phyloP scores from a whole-genome alignment of 2,113 vertebrate species.

The Coreoperca whiteheadi region DNA sequence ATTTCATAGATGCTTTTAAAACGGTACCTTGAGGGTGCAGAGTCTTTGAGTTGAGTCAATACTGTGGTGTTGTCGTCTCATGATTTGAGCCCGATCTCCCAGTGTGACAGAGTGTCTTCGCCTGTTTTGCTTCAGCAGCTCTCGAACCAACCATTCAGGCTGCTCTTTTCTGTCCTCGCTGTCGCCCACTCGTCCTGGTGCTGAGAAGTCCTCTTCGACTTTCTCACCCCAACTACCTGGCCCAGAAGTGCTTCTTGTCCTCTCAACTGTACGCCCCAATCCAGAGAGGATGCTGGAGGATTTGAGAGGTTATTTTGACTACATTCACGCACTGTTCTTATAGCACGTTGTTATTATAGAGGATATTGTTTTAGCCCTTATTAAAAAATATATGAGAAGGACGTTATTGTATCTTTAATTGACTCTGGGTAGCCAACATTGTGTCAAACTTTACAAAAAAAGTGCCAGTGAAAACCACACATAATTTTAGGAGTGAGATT shows the following conservation, averaged over 20 bases:
- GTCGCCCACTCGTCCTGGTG: background rate
- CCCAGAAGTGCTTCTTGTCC: conserved; percentile 12
- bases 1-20: background rate
- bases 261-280: background rate
- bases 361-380: background rate
- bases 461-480: background rate
- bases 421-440: background rate
- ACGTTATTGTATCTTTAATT: background rate
- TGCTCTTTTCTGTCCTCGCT: background rate
- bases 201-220: conserved; percentile 31
- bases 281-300: conserved; percentile 75
- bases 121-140: conserved; percentile 69
- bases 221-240: background rate
- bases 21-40: conserved; percentile 74
- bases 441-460: background rate
- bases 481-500: conserved; percentile 13
- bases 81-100: conserved; percentile 43
- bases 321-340: background rate
- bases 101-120: conserved; percentile 69
- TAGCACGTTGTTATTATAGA: background rate
- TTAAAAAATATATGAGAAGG: background rate
- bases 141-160: conserved; percentile 74
- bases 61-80: conserved; percentile 3
- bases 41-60: conserved; percentile 45
- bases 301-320: conserved; percentile 3